Percentiles rank a stretch among this genome's conserved stretches.
phyloP scores from a whole-genome alignment of 1,140 invertebrate genomes.

The Drosophila orosa region DNA sequence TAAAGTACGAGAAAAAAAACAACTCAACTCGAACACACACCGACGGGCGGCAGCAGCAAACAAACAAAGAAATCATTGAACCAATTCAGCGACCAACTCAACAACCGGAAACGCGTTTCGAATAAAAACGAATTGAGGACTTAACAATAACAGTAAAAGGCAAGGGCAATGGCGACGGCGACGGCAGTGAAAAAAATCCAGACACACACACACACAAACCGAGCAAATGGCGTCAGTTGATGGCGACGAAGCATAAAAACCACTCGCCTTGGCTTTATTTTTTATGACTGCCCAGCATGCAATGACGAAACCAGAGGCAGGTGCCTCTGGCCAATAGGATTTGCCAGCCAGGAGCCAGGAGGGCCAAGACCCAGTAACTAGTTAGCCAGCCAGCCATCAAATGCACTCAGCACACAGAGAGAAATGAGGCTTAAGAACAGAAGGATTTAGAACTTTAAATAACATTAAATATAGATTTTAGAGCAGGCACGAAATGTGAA shows the following conservation, averaged over 20 bases:
- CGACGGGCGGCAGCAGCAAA: constrained; percentile 17
- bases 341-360: constrained; percentile 9
- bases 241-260: constrained; percentile 79
- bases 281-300: constrained; percentile 65
- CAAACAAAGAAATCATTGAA: constrained; percentile 81
- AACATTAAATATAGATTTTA: not conserved
- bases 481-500: fast-evolving
- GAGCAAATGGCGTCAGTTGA: constrained; percentile 75
- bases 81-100: constrained; percentile 83
- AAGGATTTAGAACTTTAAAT: not conserved
- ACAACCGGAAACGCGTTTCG: constrained; percentile 82
- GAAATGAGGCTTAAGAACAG: not conserved
- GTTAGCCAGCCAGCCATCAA: constrained; percentile 30
- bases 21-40: constrained; percentile 57
- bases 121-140: constrained; percentile 82
- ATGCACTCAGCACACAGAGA: constrained; percentile 26
- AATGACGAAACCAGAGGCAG: constrained; percentile 63
- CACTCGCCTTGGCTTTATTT: constrained; percentile 64
- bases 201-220: constrained; percentile 28
- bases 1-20: constrained; percentile 31
- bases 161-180: constrained; percentile 50
- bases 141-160: constrained; percentile 76
- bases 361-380: constrained; percentile 9
- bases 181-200: constrained; percentile 9
- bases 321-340: constrained; percentile 38